Base-by-base conservation (phyloP, 1,140 invertebrate species). In the Dendroctonus valens region DNA sequence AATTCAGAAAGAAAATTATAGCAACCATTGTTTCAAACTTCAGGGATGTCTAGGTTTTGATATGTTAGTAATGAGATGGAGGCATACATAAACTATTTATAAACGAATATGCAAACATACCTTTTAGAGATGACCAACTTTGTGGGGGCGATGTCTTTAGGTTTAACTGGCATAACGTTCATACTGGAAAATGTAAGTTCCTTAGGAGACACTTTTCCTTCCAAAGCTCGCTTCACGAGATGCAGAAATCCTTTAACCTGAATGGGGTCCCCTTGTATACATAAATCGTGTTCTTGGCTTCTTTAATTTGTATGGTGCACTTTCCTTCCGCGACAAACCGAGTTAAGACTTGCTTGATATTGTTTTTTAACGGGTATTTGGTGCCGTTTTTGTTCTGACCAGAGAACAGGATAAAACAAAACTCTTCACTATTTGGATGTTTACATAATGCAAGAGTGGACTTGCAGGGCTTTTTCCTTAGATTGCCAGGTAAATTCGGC, bases 301-400 rank as follows among this genome's bases (percentile, higher is more conserved):
- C 79, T 70, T 83, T 84, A 54, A 92, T 85, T 55, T 88, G 81
- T 63, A 92, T 85, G 7, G 89, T 91, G 26, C 83, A 82, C 80
- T 91, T 91, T 59, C 90, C 90, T 75, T 91, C 86, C 48, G 84
- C 80, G 9, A 90, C 75, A 76, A 86, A 91, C 73, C 85, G 88
- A 0, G 83, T 84, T 72, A 89, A 86, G 15, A 91, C 80, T 75
- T 85, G 81, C 49, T 83, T 81, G 49, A 91, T 81, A 71, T 86
- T 88, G 42, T 83, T 73, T n/a, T 76, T 82, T 3, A 91, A 74
- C 78, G 84, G 85, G 69, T 91, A 91, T 69, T 87, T 88, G 2
- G 75, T 83, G 2, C 89, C 89, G 26, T 75, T 78, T 76, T 88
- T 88, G 74, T 87, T 86, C 52, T 83, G 78, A 4, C 83, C 75